phyloP scores from a whole-genome alignment of 2,797 vertebrate species.

The Bucorvus abyssinicus region DNA sequence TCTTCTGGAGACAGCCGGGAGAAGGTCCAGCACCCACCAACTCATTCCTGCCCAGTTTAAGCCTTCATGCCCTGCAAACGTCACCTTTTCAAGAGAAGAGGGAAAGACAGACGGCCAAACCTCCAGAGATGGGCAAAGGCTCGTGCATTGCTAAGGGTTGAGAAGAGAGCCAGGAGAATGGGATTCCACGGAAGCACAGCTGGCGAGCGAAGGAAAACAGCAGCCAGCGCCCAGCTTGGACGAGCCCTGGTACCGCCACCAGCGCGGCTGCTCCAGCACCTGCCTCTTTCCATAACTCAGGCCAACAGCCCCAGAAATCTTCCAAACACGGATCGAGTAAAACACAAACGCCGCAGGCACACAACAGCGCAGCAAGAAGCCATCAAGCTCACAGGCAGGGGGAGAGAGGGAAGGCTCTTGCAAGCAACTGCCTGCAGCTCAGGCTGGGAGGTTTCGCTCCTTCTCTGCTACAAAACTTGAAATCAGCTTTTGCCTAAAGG shows the following conservation, averaged over 20 bases:
- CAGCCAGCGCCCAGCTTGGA: background rate
- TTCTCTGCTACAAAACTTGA: background rate
- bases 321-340: background rate
- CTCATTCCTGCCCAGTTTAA: background rate
- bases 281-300: background rate
- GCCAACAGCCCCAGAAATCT: conserved; percentile 2
- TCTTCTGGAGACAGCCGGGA: background rate
- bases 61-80: background rate
- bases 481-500: background rate
- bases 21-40: background rate
- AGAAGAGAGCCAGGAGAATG: background rate
- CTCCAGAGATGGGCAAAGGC: rapidly evolving
- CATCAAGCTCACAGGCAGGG: background rate
- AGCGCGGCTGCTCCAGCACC: background rate
- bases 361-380: background rate
- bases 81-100: background rate
- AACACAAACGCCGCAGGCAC: background rate
- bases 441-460: background rate
- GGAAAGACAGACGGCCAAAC: background rate
- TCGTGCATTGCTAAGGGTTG: background rate
- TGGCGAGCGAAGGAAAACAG: background rate
- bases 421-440: background rate
- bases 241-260: background rate
- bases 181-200: background rate
- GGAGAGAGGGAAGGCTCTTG: background rate